Conservation (phyloP, 2,797 vertebrate species). For the Acipenser oxyrinchus region DNA sequence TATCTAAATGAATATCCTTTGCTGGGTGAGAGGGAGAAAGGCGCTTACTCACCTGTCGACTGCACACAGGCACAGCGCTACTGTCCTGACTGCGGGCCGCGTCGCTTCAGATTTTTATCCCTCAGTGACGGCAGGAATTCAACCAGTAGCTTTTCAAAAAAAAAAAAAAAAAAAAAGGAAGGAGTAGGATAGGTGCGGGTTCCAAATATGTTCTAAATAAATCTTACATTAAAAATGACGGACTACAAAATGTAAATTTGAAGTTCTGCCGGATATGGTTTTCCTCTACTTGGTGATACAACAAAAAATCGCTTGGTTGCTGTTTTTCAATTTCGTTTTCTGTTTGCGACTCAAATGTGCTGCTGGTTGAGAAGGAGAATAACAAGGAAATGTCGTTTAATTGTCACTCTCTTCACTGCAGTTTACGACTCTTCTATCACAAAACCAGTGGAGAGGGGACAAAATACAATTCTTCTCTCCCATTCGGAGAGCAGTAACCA, state of each 20-base stretch:
- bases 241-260: no score
- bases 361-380: background rate
- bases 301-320: background rate
- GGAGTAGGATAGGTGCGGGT: no score
- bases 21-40: background rate
- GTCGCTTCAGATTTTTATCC: slow-evolving; percentile 30
- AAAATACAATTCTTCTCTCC: slow-evolving; percentile 52
- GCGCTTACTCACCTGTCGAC: slow-evolving; percentile 55
- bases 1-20: background rate
- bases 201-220: no score
- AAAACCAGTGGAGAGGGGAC: slow-evolving; percentile 31
- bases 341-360: background rate
- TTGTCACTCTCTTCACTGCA: slow-evolving; percentile 8
- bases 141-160: no score
- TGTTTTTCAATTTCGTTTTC: background rate
- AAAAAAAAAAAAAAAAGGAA: no score
- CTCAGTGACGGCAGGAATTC: no score
- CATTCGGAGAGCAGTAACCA: slow-evolving; percentile 48
- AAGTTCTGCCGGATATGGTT: no score
- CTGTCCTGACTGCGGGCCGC: slow-evolving; percentile 41
- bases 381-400: background rate
- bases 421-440: slow-evolving; percentile 15
- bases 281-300: no score
- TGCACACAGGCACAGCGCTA: slow-evolving; percentile 41
- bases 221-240: no score